Conservation (phyloP, 2,888 invertebrate genomes). For the Pomacea canaliculata region DNA sequence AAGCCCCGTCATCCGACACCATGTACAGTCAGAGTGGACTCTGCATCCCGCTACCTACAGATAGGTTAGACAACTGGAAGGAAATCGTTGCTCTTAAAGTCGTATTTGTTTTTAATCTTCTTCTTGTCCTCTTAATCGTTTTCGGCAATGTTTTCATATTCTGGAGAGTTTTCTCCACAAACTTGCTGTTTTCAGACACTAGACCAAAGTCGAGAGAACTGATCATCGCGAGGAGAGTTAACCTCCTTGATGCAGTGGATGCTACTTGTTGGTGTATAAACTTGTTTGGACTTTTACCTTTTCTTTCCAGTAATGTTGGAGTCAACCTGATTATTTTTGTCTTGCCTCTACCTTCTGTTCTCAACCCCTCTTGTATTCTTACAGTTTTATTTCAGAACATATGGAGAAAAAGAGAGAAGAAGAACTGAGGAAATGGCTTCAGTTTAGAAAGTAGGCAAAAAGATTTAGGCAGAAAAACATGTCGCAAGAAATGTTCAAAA, state of each 20-base stretch:
- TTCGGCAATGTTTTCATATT: neutral
- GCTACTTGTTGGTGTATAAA: neutral
- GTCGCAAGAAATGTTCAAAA: no score
- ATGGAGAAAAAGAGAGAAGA: neutral
- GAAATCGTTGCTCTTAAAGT: neutral
- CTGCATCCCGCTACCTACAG: slow-evolving; percentile 19
- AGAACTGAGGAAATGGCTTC: no score
- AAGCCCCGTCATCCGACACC: slow-evolving; percentile 3
- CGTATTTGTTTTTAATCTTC: neutral
- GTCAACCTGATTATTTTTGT: neutral
- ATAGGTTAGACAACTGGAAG: neutral
- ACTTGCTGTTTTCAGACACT: neutral
- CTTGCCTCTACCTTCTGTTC: neutral
- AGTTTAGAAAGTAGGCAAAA: no score
- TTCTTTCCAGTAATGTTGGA: neutral
- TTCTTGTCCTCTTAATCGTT: neutral
- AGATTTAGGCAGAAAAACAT: no score
- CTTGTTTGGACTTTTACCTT: neutral
- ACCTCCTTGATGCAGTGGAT: neutral
- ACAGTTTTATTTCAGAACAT: neutral
- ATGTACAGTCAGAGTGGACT: slow-evolving; percentile 26
- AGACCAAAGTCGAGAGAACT: neutral
- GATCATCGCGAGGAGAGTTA: neutral
- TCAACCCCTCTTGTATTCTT: neutral
- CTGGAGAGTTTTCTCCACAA: neutral